Percentiles rank a stretch among this genome's conserved stretches.
Conservation (phyloP, 2,888 invertebrate genomes). For the Lycophotia porphyrea region DNA sequence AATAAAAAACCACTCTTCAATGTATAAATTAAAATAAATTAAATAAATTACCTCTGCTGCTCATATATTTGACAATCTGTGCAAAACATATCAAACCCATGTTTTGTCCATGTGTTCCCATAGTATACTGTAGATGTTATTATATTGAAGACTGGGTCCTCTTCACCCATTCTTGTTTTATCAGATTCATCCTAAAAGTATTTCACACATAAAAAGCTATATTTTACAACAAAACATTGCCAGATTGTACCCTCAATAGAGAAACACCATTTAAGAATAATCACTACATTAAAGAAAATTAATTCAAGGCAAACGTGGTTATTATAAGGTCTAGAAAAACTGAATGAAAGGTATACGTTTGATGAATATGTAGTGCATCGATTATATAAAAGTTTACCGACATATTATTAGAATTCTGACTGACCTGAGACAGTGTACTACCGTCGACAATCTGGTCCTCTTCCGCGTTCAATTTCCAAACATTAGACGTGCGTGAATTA, state of each 20-base stretch:
- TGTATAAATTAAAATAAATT: constrained; percentile 33
- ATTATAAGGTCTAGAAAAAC: constrained; percentile 65
- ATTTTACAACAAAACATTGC: constrained; percentile 18
- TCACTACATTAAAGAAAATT: constrained; percentile 53
- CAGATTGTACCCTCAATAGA: constrained; percentile 36
- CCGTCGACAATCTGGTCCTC: constrained; percentile 94
- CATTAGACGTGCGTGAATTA: constrained; percentile 95
- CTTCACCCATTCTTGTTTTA: constrained; percentile 86
- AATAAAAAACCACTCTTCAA: constrained; percentile 19
- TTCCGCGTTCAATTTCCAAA: constrained; percentile 95
- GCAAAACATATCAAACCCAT: constrained; percentile 92
- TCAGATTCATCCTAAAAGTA: constrained; percentile 84
- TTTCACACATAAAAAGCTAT: constrained; percentile 27
- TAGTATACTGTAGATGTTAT: constrained; percentile 93
- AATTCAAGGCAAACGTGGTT: constrained; percentile 73
- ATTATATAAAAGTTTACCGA: constrained; percentile 81
- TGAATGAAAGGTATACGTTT: constrained; percentile 69
- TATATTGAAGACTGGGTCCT: constrained; percentile 94
- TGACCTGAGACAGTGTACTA: constrained; percentile 89
- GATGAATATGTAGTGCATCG: constrained; percentile 72
- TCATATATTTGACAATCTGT: constrained; percentile 91
- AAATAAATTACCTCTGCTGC: constrained; percentile 83
- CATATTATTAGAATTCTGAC: constrained; percentile 71
- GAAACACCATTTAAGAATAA: constrained; percentile 28
- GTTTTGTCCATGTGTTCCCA: constrained; percentile 92